These are phyloP conservation scores for Enteromius afrohamiltoni DNA, from an alignment of 2,797 vertebrate genomes.

Conservation along the genomic window DNA sequence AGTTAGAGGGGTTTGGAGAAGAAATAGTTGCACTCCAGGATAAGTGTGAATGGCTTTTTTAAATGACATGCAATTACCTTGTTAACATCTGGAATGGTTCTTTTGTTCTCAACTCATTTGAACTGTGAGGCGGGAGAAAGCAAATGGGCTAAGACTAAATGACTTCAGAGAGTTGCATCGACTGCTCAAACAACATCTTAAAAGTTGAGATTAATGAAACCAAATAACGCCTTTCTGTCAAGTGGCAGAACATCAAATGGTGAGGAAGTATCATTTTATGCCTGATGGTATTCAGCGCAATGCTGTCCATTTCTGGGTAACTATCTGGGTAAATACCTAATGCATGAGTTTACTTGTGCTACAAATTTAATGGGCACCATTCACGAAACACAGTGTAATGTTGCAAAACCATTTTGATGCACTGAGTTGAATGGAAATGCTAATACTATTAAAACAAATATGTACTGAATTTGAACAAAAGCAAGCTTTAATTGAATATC, in stretches of 20 bases:
- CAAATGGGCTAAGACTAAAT: slow-evolving; percentile 44
- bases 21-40: slow-evolving; percentile 41
- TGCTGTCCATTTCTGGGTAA: neutral
- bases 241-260: neutral
- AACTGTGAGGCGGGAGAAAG: slow-evolving; percentile 42
- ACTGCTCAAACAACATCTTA: slow-evolving; percentile 39
- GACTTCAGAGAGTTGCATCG: slow-evolving; percentile 47
- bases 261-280: neutral
- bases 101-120: slow-evolving; percentile 52
- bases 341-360: neutral
- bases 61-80: slow-evolving; percentile 59
- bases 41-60: slow-evolving; percentile 57
- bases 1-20: slow-evolving; percentile 31
- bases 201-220: slow-evolving; percentile 51
- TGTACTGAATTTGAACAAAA: neutral
- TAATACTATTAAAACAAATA: neutral
- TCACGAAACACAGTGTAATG: neutral
- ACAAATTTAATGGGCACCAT: neutral
- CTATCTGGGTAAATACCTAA: slow-evolving; percentile 17
- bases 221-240: neutral
- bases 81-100: slow-evolving; percentile 56
- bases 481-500: neutral
- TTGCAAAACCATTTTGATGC: neutral
- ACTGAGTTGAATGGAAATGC: neutral
- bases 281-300: neutral